Evolutionary conservation across 2,797 vertebrate genomes (phyloP).

Genomic region (Intellagama lesueurii): DNA sequence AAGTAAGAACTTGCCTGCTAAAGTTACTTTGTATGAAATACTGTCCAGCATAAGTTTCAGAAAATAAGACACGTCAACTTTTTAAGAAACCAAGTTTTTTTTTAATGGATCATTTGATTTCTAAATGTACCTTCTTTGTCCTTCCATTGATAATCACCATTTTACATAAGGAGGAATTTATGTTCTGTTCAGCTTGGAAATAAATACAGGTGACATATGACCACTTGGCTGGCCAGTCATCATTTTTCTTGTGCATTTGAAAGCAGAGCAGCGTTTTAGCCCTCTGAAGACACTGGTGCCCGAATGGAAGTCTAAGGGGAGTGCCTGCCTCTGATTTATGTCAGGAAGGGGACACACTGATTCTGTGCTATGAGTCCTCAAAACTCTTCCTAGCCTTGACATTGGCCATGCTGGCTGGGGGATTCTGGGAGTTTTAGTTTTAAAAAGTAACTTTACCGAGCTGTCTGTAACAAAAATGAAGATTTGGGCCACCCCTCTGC

Average conservation of each 20-base stretch:
- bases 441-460: no score
- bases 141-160: background rate
- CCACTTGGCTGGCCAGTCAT: background rate
- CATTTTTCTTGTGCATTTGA: background rate
- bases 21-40: slow-evolving; percentile 16
- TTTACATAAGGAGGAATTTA: background rate
- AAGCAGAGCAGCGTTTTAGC: background rate
- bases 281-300: background rate
- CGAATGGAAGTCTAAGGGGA: background rate
- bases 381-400: no score
- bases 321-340: background rate
- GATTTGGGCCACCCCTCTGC: background rate
- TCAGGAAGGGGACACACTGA: background rate
- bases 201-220: accelerated
- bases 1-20: background rate
- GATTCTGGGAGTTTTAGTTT: no score
- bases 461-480: background rate
- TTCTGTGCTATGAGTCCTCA: background rate
- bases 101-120: background rate
- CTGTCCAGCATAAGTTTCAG: slow-evolving; percentile 11
- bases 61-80: background rate
- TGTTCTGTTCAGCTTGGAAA: slow-evolving; percentile 37
- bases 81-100: slow-evolving; percentile 8
- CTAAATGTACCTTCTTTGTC: background rate
- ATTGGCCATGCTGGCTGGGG: background rate